Evolutionary conservation across 2,113 vertebrate species (phyloP), one percentile per base, ranked within the genome.

Genomic region (Indicator maculatus): DNA sequence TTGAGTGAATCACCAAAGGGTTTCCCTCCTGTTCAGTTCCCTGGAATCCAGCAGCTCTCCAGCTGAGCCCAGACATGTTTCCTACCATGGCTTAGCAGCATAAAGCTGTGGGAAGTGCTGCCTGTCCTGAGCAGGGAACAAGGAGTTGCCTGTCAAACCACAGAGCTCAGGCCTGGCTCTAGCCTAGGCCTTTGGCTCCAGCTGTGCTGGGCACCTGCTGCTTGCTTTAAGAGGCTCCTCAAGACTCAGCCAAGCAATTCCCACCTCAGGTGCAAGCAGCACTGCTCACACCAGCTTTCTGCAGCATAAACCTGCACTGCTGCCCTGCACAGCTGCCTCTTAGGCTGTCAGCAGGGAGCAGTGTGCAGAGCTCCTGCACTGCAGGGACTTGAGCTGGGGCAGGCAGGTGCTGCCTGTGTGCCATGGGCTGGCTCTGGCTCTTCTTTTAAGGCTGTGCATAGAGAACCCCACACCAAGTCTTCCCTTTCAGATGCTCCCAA

Each of bases 271-370:
- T 44, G 41, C 60, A 13, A 88, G 3, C 66, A 73, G 78, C 84
- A 26, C 6, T 0, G 0, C 64, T 79, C 71, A 17, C 44, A 15
- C 11, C 88, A 83, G 56, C 80, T 81, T 77, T 24, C 80, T 1
- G 0, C 64, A 64, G 73, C 65, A 23, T 0, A 1, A 16, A 84
- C 13, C 45, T 19, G 44, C 41, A 44, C 44, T 27, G 20, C 58
- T 13, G 16, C 3, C 2, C 0, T 36, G 55, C 71, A 27, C 52
- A 58, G 4, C 12, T 44, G 0, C 8, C 17, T 89, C 13, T 64
- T 2, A 33, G 8, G 17, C 77, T 52, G 36, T 13, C 36, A 36
- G 33, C 72, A 59, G 55, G n/a, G 55, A 45, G 3, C 38, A 45
- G 47, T 26, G 28, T 1, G 7, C 41, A 65, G 39, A 66, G 41